Evolutionary conservation across 2,113 vertebrate species (phyloP), one percentile per base, ranked within the genome.

Genomic region (Ciconia stormi): DNA sequence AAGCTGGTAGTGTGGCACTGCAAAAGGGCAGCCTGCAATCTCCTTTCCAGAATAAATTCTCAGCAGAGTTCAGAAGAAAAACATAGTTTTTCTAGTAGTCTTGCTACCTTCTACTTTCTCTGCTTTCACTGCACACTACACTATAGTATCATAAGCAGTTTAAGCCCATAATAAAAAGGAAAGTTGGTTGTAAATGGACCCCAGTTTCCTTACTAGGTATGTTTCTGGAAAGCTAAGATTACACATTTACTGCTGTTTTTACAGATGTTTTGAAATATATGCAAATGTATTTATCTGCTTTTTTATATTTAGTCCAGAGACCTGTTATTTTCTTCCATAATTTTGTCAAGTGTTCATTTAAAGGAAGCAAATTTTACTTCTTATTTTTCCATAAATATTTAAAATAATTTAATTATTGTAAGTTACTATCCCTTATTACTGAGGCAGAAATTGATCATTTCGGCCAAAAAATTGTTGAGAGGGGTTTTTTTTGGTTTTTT

Each of bases 401-500:
- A 9, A 76, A 87, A 61, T 44, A 73, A 65, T 23, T 13, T 1
- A 58, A 52, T 61, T 81, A 53, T 5, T 62, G 49, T 21, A 46
- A 38, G 4, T 73, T 84, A 16, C 11, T 81, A 1, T 56, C 69
- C 20, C 13, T 56, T 26, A 61, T 79, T 73, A 44, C 7, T 62
- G 23, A n/a, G 46, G 56, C 3, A 36, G 11, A 82, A 85, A 62
- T 11, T 17, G 34, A 32, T 40, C 0, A 32, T 46, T 81, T 72
- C 1, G 47, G 17, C 0, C 0, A 86, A 85, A 79, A 62, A 42
- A n/a, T 5, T 34, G 2, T 38, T 89, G 53, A 21, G 8, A 71
- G 3, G 47, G 5, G 9, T 59, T 36, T 32, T 20, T 46, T 79
- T 61, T 13, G 7, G 0, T 0, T 4, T 21, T 80, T 44, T 4